These are phyloP conservation scores for Chaetoderma sp. DNA, from an alignment of 2,888 invertebrate species.

Conservation along the genomic window DNA sequence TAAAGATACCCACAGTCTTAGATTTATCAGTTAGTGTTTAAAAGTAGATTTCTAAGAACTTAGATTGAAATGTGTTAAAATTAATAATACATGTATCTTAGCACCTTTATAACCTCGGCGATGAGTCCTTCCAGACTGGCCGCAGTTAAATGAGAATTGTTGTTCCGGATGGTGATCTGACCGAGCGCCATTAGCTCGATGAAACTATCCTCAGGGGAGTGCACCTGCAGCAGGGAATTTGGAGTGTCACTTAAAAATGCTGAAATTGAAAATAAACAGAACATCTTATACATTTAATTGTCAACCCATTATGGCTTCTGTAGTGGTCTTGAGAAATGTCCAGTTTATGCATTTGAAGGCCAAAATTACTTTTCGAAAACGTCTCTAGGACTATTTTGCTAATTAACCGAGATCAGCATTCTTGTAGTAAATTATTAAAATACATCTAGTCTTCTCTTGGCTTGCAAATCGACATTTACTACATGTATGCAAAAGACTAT, in stretches of 20 bases:
- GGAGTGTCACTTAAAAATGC: conserved; percentile 56
- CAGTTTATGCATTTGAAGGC: neutral
- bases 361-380: neutral
- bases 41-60: too few relatives aligned
- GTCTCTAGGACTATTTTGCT: too few relatives aligned
- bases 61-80: too few relatives aligned
- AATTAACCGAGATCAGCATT: too few relatives aligned
- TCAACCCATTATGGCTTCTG: too few relatives aligned
- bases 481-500: too few relatives aligned
- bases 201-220: conserved; percentile 71
- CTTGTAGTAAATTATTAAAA: too few relatives aligned
- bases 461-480: too few relatives aligned
- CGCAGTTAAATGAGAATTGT: conserved; percentile 69
- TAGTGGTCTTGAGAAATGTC: neutral
- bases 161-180: conserved; percentile 67
- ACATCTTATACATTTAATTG: neutral
- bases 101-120: conserved; percentile 71
- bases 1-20: too few relatives aligned
- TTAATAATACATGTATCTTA: too few relatives aligned
- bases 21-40: too few relatives aligned
- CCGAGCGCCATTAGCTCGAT: conserved; percentile 72
- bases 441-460: too few relatives aligned
- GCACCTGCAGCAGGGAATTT: conserved; percentile 58
- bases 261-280: conserved; percentile 35
- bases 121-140: conserved; percentile 73